Conservation (phyloP, 2,888 invertebrate genomes). For the Autographa gamma region DNA sequence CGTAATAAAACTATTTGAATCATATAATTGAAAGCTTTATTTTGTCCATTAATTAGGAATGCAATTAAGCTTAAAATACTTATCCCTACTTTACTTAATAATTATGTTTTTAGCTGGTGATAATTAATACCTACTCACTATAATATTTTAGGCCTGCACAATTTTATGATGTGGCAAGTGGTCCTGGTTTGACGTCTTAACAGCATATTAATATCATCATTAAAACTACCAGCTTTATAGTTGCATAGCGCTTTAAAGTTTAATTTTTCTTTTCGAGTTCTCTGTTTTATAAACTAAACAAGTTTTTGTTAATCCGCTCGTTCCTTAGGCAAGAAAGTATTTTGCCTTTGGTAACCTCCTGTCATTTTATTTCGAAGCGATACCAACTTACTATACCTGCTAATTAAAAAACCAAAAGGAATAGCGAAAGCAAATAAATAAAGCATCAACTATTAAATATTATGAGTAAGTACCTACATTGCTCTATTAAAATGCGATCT, state of each 20-base stretch:
- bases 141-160: background rate
- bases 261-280: no score
- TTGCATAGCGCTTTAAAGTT: background rate
- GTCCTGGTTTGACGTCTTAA: background rate
- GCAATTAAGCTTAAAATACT: background rate
- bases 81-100: background rate
- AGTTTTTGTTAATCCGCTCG: no score
- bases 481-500: no score
- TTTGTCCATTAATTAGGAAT: background rate
- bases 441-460: no score
- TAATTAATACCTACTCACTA: background rate
- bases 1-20: background rate
- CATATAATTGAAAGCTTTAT: background rate
- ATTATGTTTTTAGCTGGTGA: background rate
- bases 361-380: no score
- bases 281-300: background rate
- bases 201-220: background rate
- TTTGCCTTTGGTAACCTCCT: no score
- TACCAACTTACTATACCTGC: no score
- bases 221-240: background rate
- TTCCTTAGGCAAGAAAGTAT: no score
- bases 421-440: no score
- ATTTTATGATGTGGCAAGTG: conserved; percentile 3
- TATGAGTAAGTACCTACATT: no score
- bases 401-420: no score